Base-by-base conservation (phyloP, 2,797 vertebrate genomes). In the Hipposideros larvatus region DNA sequence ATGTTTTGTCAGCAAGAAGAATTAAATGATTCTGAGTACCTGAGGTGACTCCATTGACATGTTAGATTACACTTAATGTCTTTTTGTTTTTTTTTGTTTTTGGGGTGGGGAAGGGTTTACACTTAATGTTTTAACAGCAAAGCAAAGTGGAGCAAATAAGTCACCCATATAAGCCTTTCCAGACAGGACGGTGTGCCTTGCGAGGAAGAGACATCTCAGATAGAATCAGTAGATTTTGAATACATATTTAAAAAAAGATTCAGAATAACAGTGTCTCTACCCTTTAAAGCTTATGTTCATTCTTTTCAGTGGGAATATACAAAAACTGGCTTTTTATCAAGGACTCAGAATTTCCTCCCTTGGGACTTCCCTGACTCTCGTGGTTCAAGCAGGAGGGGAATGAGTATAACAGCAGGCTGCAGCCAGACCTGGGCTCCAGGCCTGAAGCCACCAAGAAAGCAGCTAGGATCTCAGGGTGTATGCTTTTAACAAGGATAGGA, bases 1-100 rank as follows among this genome's bases (percentile, higher is more conserved):
- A 22, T 97, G 86, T 98, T 98, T 98, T 98, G 96, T 98, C 18
- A 63, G 79, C 48, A 97, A 94, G 31, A 91, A 82, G 75, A 96
- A 97, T 92, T 88, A 70, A 97, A 96, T 93, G 79, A 87, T 91
- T 96, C 96, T 77, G 87, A 96, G 74, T 90, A 95, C 61, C 97
- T 96, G 75, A 97, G 63, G 43, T 86, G 87, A 77, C 93, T 91
- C 96, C 97, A 93, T 97, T 97, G 97, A 97, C 90, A 97, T 2
- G 18, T 97, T 95, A 96, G 73, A 88, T 95, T 96, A 70, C 75
- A 46, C 73, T 96, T 97, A 90, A 87, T 95, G 95, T 97, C 98
- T 93, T 97, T 51, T 51, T 15, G 13, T 15, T 51, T 51, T 51
- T 37, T 37, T 37, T 37, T 3, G 37, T 37, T 37, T 37, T 37